Evolutionary conservation across 2,888 invertebrate genomes (phyloP).

Genomic region (Leucophenga montana): DNA sequence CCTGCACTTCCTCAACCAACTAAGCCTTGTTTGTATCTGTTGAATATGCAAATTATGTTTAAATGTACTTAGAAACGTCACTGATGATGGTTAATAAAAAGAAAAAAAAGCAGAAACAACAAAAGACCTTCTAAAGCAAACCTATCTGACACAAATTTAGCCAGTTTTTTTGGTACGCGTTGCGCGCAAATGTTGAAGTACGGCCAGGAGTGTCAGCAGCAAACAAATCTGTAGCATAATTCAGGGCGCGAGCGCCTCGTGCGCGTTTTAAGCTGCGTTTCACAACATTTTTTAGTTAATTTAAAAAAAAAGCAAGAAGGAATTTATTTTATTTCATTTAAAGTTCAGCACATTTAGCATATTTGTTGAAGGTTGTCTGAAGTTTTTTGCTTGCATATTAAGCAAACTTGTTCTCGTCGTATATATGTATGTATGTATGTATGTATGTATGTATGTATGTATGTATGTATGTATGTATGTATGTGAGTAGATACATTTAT

Average conservation of each 20-base stretch:
- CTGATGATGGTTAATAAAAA: not conserved
- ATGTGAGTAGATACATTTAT: not conserved
- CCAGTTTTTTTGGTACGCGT: not conserved
- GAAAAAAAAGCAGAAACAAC: not conserved
- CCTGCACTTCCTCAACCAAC: too few relatives aligned
- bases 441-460: not conserved
- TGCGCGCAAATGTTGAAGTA: not conserved
- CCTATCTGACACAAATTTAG: conserved; percentile 7
- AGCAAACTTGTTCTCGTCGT: conserved; percentile 35
- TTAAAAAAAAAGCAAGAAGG: too few relatives aligned
- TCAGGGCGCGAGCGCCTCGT: not conserved
- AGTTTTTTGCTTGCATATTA: conserved; percentile 35
- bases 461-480: not conserved
- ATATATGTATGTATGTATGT: conserved; percentile 5
- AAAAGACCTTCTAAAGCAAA: not conserved
- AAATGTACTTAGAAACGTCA: conserved; percentile 32
- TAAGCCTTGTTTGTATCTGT: conserved; percentile 19
- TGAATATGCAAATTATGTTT: conserved; percentile 56
- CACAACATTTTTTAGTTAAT: conserved; percentile 15
- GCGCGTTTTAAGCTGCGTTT: not conserved
- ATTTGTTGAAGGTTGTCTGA: conserved; percentile 10
- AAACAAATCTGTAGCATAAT: not conserved
- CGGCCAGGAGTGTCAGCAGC: not conserved
- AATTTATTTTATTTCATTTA: conserved; percentile 2
- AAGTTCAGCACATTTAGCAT: not conserved